phyloP scores from a whole-genome alignment of 2,113 vertebrate genomes.

The Atlantisia rogersi region DNA sequence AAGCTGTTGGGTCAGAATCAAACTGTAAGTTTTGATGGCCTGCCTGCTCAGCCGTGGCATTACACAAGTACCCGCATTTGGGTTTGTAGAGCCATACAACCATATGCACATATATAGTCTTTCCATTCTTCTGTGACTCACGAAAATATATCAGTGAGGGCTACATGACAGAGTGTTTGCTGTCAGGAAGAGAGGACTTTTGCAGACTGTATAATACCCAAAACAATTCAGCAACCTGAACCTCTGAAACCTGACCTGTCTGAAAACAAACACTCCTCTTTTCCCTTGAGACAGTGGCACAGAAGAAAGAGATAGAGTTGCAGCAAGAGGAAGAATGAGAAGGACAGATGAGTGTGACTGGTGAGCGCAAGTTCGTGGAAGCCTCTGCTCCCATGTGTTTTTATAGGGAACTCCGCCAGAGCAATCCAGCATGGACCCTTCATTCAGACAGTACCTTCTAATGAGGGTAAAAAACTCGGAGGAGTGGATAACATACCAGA shows the following conservation, averaged over 20 bases:
- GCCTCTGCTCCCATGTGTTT: neutral
- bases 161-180: neutral
- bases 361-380: accelerated
- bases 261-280: neutral
- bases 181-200: neutral
- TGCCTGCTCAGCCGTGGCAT: neutral
- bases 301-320: neutral
- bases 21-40: neutral
- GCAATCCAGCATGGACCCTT: accelerated
- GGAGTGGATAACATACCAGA: no score
- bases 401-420: accelerated
- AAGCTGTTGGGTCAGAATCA: neutral
- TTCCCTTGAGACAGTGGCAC: neutral
- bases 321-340: neutral
- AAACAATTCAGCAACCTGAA: neutral
- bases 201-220: neutral
- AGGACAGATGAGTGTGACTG: accelerated
- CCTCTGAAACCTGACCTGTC: neutral
- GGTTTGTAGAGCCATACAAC: neutral
- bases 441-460: neutral
- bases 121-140: neutral
- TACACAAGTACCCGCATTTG: neutral
- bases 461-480: no score
- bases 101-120: neutral
- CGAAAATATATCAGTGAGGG: neutral